Evolutionary conservation across 2,797 vertebrate species (phyloP), one percentile per base, ranked within the genome.

Genomic region (Pyrocephalus nanus): DNA sequence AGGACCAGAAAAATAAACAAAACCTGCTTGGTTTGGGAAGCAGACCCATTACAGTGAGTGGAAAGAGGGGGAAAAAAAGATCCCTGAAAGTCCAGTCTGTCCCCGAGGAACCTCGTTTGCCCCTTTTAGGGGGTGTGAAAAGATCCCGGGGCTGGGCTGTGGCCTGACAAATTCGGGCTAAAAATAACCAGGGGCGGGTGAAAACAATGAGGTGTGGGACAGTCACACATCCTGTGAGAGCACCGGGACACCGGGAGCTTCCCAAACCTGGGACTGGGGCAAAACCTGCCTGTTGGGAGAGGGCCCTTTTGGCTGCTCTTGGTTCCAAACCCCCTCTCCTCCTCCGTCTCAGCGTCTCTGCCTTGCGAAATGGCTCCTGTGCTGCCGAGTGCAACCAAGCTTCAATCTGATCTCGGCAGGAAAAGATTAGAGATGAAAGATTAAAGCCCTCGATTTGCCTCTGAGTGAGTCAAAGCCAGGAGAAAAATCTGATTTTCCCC

Each of bases 151-250:
- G 72, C 61, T 26, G 17, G 79, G 79, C 77, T 34, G 58, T 8
- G 9, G 64, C 51, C 9, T 54, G 83, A 62, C 51, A 92, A 79
- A 88, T 86, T 73, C 16, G 21, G 13, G 69, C 91, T 95, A 95
- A 93, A 92, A 95, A 92, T 95, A 95, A 65, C 79, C 48, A 1
- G 27, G 51, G 60, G 60, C 19, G 65, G 88, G 90, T 86, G 75
- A 80, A 45, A 93, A 93, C 88, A 93, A 92, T 86, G 12, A 34
- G 29, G 17, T 12, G 73, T 32, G 88, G 32, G 73, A 53, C 23
- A 9, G 75, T 17, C 70, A 27, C 90, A 92, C 93, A 91, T 93
- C 88, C 88, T 88, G 92, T 69, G 10, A 10, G 62, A 8, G 75
- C 16, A 8, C 34, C 57, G 19, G 51, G 1, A 57, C 65, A 36